These are phyloP conservation scores for Drosophila histrio DNA, from an alignment of 2,888 invertebrate genomes.

Conservation along the genomic window DNA sequence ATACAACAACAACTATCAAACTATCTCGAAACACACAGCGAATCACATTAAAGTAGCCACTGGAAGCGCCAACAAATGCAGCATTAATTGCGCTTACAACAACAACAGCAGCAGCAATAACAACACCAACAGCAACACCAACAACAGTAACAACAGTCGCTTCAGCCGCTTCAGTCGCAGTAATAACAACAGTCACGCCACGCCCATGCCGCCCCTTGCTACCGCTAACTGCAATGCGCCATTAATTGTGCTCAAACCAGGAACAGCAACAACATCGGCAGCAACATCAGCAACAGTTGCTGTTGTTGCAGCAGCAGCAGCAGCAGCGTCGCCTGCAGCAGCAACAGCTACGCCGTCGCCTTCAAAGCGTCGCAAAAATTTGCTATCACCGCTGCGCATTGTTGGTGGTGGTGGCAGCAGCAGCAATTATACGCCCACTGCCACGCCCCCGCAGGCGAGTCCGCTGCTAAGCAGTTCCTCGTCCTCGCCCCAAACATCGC, in stretches of 20 bases:
- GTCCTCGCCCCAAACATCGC: slow-evolving; percentile 64
- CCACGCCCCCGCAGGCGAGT: slow-evolving; percentile 56
- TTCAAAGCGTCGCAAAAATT: slow-evolving; percentile 73
- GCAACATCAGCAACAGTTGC: slow-evolving; percentile 26
- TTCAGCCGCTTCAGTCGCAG: slow-evolving; percentile 40
- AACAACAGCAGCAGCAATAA: slow-evolving; percentile 36
- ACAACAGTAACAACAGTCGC: slow-evolving; percentile 52
- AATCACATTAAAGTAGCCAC: slow-evolving; percentile 50
- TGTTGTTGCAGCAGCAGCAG: slow-evolving; percentile 21
- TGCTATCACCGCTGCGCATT: slow-evolving; percentile 74
- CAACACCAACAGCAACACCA: slow-evolving; percentile 49
- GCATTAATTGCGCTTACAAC: slow-evolving; percentile 59
- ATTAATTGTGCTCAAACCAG: slow-evolving; percentile 67
- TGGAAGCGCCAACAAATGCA: slow-evolving; percentile 56
- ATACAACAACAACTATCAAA: slow-evolving; percentile 21
- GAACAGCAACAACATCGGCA: slow-evolving; percentile 51
- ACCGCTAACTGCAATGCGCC: slow-evolving; percentile 60
- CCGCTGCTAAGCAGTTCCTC: slow-evolving; percentile 68
- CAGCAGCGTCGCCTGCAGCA: slow-evolving; percentile 15
- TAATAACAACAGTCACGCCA: slow-evolving; percentile 67
- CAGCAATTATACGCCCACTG: slow-evolving; percentile 35
- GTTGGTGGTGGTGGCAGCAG: slow-evolving; percentile 12
- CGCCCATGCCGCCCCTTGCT: slow-evolving; percentile 77
- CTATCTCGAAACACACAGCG: slow-evolving; percentile 40
- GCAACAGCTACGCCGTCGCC: slow-evolving; percentile 49